Percentiles rank a stretch among this genome's conserved stretches.
These are phyloP conservation scores for Odontamblyopus lacepedii DNA, from an alignment of 2,797 vertebrate species.

Conservation along the genomic window DNA sequence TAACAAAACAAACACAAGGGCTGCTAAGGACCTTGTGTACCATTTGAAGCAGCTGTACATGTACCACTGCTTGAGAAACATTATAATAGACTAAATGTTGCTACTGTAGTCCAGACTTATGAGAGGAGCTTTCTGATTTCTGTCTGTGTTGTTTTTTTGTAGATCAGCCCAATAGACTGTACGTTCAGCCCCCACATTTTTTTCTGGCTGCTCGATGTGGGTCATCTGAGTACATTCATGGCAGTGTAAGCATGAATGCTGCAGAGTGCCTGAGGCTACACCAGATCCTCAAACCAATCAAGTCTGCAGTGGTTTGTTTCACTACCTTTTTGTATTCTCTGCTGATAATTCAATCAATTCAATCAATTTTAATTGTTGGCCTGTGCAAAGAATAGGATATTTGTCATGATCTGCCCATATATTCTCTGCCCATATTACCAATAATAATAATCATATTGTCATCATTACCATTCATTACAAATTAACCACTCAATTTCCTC, in stretches of 20 bases:
- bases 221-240: conserved; percentile 65
- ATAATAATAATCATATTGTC: not conserved
- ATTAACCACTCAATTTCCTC: not conserved
- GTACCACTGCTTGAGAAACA: no score
- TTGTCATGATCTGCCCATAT: not conserved
- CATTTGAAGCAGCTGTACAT: no score
- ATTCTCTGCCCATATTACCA: not conserved
- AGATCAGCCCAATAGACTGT: not conserved
- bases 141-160: conserved; percentile 25
- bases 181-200: conserved; percentile 13
- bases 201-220: conserved; percentile 62
- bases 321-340: not conserved
- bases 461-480: not conserved
- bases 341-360: not conserved
- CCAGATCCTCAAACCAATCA: conserved; percentile 15
- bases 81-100: not conserved
- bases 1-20: no score
- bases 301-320: conserved; percentile 3
- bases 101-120: not conserved
- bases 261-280: conserved; percentile 54
- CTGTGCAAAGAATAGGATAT: not conserved
- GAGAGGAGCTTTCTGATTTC: conserved; percentile 16
- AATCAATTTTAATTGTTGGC: not conserved
- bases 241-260: conserved; percentile 56
- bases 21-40: no score